Conservation (phyloP, 2,113 vertebrate genomes). For the Ciconia boyciana region DNA sequence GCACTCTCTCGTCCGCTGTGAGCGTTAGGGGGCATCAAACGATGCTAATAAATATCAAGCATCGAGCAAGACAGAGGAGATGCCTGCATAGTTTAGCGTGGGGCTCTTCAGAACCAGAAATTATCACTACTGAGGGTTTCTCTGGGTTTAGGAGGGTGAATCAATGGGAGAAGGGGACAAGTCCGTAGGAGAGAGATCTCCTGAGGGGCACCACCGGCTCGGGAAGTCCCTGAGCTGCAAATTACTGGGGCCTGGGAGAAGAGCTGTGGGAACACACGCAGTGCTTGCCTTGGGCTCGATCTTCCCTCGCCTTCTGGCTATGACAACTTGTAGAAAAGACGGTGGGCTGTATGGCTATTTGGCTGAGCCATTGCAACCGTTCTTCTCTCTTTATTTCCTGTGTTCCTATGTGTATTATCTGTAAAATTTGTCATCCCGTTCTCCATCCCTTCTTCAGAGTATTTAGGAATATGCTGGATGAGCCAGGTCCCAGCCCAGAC, state of each 20-base stretch:
- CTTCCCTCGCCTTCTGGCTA: not conserved
- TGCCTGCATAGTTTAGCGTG: fast-evolving
- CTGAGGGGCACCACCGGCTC: fast-evolving
- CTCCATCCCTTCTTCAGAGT: not conserved
- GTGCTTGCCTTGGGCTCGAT: not conserved
- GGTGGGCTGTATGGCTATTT: not conserved
- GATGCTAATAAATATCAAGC: not conserved
- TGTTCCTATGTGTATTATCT: fast-evolving
- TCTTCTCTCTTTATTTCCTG: fast-evolving
- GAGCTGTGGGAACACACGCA: not conserved
- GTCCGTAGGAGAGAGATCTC: fast-evolving
- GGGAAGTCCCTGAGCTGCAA: not conserved
- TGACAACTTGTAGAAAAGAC: fast-evolving
- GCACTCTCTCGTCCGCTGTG: not conserved
- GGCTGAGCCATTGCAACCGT: not conserved
- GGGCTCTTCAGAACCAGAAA: not conserved
- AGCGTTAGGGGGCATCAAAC: slow-evolving; percentile 44
- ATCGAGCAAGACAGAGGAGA: not conserved
- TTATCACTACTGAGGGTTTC: fast-evolving
- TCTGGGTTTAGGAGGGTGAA: fast-evolving
- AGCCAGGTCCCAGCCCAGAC: not conserved
- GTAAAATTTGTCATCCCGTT: fast-evolving
- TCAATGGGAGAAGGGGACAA: not conserved
- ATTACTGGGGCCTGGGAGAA: too few species aligned
- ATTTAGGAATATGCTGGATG: not conserved